Evolutionary conservation across 2,888 invertebrate genomes (phyloP).

Genomic region (Drosophila anceps): DNA sequence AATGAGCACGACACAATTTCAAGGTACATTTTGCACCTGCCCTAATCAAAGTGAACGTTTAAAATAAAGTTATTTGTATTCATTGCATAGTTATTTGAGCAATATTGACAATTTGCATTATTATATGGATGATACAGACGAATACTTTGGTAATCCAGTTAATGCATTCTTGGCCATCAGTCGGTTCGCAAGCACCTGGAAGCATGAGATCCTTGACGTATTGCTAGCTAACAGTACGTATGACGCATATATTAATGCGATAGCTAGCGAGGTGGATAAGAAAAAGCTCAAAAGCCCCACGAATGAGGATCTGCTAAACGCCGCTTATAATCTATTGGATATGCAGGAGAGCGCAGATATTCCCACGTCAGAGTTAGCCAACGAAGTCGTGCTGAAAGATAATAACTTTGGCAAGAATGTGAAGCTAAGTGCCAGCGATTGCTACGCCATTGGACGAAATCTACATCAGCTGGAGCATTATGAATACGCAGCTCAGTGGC

Average conservation of each 20-base stretch:
- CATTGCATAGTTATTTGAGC: conserved; percentile 40
- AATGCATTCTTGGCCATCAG: conserved; percentile 62
- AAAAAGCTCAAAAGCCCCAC: conserved; percentile 29
- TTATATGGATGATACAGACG: conserved; percentile 11
- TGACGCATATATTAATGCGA: background rate
- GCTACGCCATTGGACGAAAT: conserved; percentile 58
- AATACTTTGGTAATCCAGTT: conserved; percentile 66
- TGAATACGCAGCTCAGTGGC: conserved; percentile 68
- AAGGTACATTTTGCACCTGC: conserved; percentile 29
- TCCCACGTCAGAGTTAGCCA: conserved; percentile 92
- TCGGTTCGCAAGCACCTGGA: conserved; percentile 68
- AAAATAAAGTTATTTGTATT: background rate
- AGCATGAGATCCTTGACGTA: conserved; percentile 52
- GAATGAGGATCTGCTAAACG: conserved; percentile 95
- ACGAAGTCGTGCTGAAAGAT: conserved; percentile 91
- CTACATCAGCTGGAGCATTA: conserved; percentile 44
- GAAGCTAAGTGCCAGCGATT: conserved; percentile 66
- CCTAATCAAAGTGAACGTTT: rapidly evolving
- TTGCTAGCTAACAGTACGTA: conserved; percentile 17
- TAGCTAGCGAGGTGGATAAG: background rate
- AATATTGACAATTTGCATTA: conserved; percentile 32
- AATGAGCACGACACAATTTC: conserved; percentile 23
- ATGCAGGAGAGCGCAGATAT: conserved; percentile 95
- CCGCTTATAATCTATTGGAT: conserved; percentile 94
- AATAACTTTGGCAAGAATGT: conserved; percentile 85